phyloP scores from a whole-genome alignment of 2,797 vertebrate species.

The Loris lydekkerianus region DNA sequence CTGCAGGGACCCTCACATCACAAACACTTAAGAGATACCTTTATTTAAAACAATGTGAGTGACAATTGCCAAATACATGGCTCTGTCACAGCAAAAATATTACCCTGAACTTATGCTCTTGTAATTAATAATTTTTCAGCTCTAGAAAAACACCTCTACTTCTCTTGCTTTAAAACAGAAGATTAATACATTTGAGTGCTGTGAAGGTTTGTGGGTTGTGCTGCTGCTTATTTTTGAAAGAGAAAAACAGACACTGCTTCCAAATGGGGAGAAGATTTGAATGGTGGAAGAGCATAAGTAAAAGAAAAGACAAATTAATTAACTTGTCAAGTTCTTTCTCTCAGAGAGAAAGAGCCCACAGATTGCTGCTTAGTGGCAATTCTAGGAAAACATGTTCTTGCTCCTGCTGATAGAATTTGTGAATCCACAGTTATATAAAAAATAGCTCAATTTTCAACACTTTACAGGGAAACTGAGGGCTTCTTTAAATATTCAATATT shows the following conservation, averaged over 20 bases:
- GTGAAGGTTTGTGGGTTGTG: not conserved
- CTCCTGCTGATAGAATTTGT: not conserved
- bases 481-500: not conserved
- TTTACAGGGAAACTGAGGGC: not conserved
- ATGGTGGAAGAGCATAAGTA: not conserved
- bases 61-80: not conserved
- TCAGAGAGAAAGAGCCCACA: not conserved
- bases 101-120: not conserved
- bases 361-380: conserved; percentile 4
- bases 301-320: not conserved
- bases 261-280: not conserved
- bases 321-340: not conserved
- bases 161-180: not conserved
- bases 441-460: not conserved
- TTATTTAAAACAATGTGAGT: not conserved
- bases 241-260: not conserved
- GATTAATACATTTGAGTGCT: not conserved
- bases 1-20: not conserved
- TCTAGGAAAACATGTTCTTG: not conserved
- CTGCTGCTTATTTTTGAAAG: not conserved
- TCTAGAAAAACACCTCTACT: not conserved
- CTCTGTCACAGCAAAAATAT: not conserved
- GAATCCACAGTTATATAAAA: not conserved
- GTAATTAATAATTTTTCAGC: not conserved
- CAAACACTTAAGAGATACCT: not conserved